Evolutionary conservation across 2,888 invertebrate species (phyloP).

Genomic region (Sabatieria punctata): DNA sequence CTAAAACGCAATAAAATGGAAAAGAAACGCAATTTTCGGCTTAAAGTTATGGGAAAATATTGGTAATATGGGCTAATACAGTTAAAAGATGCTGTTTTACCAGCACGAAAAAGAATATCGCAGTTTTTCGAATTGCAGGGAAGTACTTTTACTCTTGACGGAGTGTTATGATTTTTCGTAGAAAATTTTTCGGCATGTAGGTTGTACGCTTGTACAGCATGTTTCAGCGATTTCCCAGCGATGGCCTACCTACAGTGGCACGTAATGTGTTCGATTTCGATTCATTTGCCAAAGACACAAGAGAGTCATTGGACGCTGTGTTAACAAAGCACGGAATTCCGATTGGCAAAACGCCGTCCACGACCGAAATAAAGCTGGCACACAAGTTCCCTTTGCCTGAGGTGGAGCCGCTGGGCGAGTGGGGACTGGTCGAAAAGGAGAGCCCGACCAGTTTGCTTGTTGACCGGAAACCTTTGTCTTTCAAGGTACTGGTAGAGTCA

Average conservation of each 20-base stretch:
- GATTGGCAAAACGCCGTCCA: conserved; percentile 41
- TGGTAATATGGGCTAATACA: too few species aligned
- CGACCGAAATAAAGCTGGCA: conserved; percentile 5
- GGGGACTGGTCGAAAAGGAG: conserved; percentile 16
- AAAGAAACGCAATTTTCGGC: too few species aligned
- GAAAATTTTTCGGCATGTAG: background rate
- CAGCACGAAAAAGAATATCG: too few species aligned
- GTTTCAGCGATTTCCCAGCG: conserved; percentile 62
- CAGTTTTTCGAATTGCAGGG: too few species aligned
- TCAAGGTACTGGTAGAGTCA: too few species aligned
- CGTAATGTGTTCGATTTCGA: conserved; percentile 95
- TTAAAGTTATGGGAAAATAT: too few species aligned
- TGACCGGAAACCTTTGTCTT: too few species aligned
- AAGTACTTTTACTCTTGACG: too few species aligned
- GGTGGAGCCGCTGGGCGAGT: conserved; percentile 21
- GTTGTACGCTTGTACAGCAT: background rate
- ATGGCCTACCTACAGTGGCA: conserved; percentile 64
- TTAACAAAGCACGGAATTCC: conserved; percentile 71
- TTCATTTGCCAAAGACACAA: conserved; percentile 63
- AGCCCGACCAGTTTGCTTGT: background rate
- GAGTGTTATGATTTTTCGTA: too few species aligned
- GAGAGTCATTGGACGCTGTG: conserved; percentile 60
- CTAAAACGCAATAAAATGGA: too few species aligned
- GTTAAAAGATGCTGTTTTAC: too few species aligned
- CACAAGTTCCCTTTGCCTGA: conserved; percentile 22